phyloP scores from a whole-genome alignment of 92 coral and sea anemone genomes.

The Porites rus region DNA sequence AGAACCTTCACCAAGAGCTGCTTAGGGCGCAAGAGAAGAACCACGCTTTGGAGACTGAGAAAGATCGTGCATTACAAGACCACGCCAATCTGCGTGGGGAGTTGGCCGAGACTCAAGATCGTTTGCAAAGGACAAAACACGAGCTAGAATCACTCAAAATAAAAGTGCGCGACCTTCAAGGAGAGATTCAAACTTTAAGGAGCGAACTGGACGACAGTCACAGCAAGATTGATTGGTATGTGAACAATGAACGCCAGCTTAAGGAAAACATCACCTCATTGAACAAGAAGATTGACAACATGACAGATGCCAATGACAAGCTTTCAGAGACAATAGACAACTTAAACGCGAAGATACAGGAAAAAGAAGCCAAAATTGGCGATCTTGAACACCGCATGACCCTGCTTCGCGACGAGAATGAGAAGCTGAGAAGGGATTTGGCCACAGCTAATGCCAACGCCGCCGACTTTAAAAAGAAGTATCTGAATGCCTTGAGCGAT shows the following conservation, averaged over 20 bases:
- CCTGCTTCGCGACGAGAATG: slow-evolving; percentile 87
- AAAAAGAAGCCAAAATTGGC: slow-evolving; percentile 83
- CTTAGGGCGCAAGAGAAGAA: slow-evolving; percentile 86
- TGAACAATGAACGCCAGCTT: slow-evolving; percentile 85
- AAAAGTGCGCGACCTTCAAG: slow-evolving; percentile 69
- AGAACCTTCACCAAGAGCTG: slow-evolving; percentile 87
- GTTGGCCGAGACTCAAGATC: slow-evolving; percentile 71
- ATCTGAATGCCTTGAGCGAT: slow-evolving; percentile 78
- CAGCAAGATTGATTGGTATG: slow-evolving; percentile 84
- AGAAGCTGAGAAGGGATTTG: slow-evolving; percentile 83
- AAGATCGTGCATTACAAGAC: slow-evolving; percentile 82
- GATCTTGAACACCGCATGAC: slow-evolving; percentile 81
- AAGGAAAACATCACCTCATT: slow-evolving; percentile 83
- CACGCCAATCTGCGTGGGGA: slow-evolving; percentile 88
- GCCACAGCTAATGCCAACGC: slow-evolving; percentile 89
- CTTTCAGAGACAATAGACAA: slow-evolving; percentile 73
- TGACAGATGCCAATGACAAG: slow-evolving; percentile 86
- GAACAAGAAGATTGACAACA: slow-evolving; percentile 88
- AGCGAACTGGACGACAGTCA: slow-evolving; percentile 83
- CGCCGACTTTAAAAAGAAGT: slow-evolving; percentile 92
- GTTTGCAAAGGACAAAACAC: slow-evolving; percentile 65
- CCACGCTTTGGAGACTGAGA: slow-evolving; percentile 80
- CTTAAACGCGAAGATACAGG: slow-evolving; percentile 84
- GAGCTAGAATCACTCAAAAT: slow-evolving; percentile 72
- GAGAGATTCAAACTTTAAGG: slow-evolving; percentile 59